Evolutionary conservation across 2,113 vertebrate genomes (phyloP).

Genomic region (Limnothrissa miodon): DNA sequence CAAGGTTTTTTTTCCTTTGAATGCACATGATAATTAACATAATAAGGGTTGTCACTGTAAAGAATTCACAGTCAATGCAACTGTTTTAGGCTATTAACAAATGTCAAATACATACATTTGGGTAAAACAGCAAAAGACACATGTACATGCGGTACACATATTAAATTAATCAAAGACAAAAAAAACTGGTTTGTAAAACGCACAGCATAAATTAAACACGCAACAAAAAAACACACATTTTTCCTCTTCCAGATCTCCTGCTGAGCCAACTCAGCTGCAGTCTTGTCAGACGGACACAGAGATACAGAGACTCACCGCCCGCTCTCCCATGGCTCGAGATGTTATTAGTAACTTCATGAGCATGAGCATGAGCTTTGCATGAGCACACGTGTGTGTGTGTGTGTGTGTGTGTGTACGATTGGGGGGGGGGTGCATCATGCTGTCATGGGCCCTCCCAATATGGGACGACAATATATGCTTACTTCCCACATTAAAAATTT

Average conservation of each 20-base stretch:
- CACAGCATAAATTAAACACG: background rate
- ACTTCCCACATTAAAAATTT: too few species aligned
- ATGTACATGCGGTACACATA: background rate
- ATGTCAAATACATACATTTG: background rate
- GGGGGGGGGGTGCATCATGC: too few species aligned
- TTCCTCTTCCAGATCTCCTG: background rate
- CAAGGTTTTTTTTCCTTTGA: background rate
- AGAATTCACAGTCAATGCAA: background rate
- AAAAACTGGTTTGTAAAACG: background rate
- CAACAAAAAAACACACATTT: background rate
- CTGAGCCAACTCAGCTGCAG: background rate
- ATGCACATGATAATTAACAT: background rate
- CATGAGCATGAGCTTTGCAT: background rate
- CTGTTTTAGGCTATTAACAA: background rate
- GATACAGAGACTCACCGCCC: background rate
- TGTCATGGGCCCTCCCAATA: conserved; percentile 60
- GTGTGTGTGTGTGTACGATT: too few species aligned
- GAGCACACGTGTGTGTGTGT: too few species aligned
- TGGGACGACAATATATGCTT: background rate
- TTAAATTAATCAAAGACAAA: background rate
- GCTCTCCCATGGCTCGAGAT: background rate
- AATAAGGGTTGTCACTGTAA: background rate
- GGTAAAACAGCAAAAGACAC: background rate
- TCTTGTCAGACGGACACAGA: background rate
- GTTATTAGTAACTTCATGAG: background rate